Base-by-base conservation (phyloP, 2,888 invertebrate genomes). In the Drosophila hamatofila region DNA sequence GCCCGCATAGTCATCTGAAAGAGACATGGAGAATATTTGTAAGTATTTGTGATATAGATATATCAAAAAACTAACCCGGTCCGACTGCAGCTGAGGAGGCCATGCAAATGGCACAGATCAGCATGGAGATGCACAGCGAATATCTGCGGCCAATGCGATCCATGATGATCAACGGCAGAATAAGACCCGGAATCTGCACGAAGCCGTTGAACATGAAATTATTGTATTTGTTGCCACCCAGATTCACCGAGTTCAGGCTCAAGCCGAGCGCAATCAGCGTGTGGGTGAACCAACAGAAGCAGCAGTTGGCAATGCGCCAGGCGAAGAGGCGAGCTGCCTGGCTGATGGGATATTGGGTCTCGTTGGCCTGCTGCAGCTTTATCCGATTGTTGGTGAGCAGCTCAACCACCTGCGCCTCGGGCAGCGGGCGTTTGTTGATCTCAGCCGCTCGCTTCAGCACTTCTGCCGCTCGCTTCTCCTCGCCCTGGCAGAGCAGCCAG, bases 221-320 rank as follows among this genome's bases (percentile, higher is more conserved):
- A 8, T 95, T 91, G 90, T 97, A 97, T 84, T 95, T 95, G 92
- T 96, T 96, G 5, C 96, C 97, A 3, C 95, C 92, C 56, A 97
- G 92, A 1, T 95, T 94, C 0, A 96, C 96, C 0, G 97, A 95
- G 92, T 96, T 96, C 56, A 97, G 94, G 0, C 96, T 96, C 51
- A 97, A 92, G 0, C 97, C 97, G 86, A 96, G 96, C 88, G 96
- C 97, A n/a, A 96, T 95, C 76, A 97, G 95, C 0, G 96, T 95
- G 81, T 96, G 95, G 0, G 96, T 95, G 27, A 96, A 94, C 96
- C 96, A 96, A 93, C 96, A 96, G 77, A 96, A 95, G 23, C 96
- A 95, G 81, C 96, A 96, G 55, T 95, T 95, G 3, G 94, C 57
- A 51, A 92, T 84, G 39, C 92, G 81, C 75, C 88, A 80, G 25